A percentile compares a stretch with the other conserved stretches of the same genome.
These are phyloP conservation scores for Heteronetta atricapilla DNA, from an alignment of 2,113 vertebrate species.

Conservation along the genomic window DNA sequence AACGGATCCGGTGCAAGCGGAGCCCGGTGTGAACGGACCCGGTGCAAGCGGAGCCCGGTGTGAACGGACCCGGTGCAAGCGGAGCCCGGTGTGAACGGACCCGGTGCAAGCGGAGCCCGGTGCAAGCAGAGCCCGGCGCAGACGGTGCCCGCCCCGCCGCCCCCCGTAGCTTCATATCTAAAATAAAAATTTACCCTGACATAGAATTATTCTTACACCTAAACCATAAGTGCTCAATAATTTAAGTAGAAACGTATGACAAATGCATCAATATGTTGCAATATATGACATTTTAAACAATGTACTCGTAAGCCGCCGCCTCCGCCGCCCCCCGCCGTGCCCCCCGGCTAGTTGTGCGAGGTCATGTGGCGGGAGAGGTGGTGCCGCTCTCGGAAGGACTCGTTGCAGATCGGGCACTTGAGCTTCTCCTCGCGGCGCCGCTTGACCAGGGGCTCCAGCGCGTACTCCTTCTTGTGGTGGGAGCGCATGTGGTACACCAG, in stretches of 20 bases:
- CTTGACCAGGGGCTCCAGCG: slow-evolving; percentile 94
- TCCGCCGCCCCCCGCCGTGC: background rate
- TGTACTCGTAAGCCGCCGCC: slow-evolving; percentile 62
- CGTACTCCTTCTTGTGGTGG: slow-evolving; percentile 96
- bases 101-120: no score
- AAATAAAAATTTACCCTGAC: slow-evolving; percentile 96
- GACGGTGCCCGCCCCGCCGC: slow-evolving; percentile 62
- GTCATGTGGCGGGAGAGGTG: slow-evolving; percentile 99
- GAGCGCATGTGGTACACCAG: slow-evolving; percentile 98
- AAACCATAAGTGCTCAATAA: slow-evolving; percentile 91
- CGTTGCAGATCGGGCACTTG: slow-evolving; percentile 97
- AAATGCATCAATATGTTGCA: slow-evolving; percentile 93
- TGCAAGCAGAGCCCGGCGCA: no score
- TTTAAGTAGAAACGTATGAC: slow-evolving; percentile 94
- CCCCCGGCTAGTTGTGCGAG: slow-evolving; percentile 87
- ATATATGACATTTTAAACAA: slow-evolving; percentile 88
- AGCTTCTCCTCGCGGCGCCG: slow-evolving; percentile 95
- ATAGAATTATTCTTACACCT: slow-evolving; percentile 88
- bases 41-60: no score
- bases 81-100: no score
- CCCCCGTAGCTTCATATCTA: slow-evolving; percentile 85
- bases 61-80: no score
- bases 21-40: no score
- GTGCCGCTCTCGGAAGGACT: slow-evolving; percentile 95
- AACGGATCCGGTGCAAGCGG: no score